phyloP scores from a whole-genome alignment of 2,113 vertebrate species.

The Microtus ochrogaster region DNA sequence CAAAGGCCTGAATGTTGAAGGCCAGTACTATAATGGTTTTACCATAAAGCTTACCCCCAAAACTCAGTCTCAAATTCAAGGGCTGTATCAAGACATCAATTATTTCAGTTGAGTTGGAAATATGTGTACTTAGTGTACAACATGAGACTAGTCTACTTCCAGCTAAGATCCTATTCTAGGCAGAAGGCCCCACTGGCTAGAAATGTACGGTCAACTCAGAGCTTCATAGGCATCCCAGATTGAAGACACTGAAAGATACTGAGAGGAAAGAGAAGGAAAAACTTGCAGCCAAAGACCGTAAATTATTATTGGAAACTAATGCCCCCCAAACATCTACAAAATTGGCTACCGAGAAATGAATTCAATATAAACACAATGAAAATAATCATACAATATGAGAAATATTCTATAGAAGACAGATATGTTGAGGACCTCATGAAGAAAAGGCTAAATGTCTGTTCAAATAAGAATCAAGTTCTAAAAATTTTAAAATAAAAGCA shows the following conservation, averaged over 20 bases:
- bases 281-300: not conserved
- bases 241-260: not conserved
- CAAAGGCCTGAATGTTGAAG: not conserved
- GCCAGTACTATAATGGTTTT: not conserved
- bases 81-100: not conserved
- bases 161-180: not conserved
- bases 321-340: not conserved
- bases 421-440: not conserved
- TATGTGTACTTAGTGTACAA: not conserved
- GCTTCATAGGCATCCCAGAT: not conserved
- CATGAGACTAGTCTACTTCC: not conserved
- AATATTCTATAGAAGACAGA: not conserved
- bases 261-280: not conserved
- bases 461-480: not conserved
- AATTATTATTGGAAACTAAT: not conserved
- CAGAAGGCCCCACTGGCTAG: not conserved
- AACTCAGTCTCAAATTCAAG: not conserved
- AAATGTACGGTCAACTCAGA: not conserved
- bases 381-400: not conserved
- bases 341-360: not conserved
- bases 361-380: not conserved
- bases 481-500: not conserved
- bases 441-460: not conserved
- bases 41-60: not conserved
- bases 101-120: not conserved